These are phyloP conservation scores for Chaetodon auriga DNA, from an alignment of 2,113 vertebrate genomes.

Conservation along the genomic window DNA sequence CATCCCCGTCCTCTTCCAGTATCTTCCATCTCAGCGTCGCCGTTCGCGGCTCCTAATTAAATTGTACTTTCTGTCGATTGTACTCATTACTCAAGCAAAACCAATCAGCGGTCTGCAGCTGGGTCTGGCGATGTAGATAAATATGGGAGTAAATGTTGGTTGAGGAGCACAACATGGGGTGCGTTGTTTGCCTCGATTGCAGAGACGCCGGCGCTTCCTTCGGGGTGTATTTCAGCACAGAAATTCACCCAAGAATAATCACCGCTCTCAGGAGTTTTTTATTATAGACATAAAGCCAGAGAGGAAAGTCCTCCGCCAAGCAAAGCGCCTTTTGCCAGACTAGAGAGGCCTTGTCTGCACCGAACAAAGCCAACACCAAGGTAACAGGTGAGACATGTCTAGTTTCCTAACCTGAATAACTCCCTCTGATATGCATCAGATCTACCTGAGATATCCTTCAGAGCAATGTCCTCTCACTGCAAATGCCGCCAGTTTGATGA, in stretches of 20 bases:
- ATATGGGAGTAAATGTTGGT: constrained; percentile 62
- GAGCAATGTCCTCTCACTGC: neutral
- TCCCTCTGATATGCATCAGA: neutral
- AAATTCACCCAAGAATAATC: neutral
- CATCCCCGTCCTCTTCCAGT: constrained; percentile 50
- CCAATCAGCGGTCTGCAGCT: constrained; percentile 73
- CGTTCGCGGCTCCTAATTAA: constrained; percentile 73
- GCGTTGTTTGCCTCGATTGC: constrained; percentile 10
- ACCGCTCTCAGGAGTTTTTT: neutral
- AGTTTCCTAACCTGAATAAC: neutral
- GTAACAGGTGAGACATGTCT: neutral
- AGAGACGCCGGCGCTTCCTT: constrained; percentile 10
- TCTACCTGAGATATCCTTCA: neutral
- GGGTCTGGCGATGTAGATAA: constrained; percentile 66
- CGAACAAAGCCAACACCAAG: neutral
- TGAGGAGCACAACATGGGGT: constrained; percentile 49
- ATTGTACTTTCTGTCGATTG: constrained; percentile 78
- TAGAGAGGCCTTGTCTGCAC: neutral
- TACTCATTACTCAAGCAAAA: constrained; percentile 78
- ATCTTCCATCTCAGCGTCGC: constrained; percentile 71
- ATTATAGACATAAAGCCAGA: neutral
- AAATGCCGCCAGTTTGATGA: neutral
- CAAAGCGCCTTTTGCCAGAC: neutral
- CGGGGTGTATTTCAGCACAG: neutral
- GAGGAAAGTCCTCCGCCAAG: neutral